These are phyloP conservation scores for Vannuccia rotundouncinata DNA, from an alignment of 2,888 invertebrate species.

Conservation along the genomic window DNA sequence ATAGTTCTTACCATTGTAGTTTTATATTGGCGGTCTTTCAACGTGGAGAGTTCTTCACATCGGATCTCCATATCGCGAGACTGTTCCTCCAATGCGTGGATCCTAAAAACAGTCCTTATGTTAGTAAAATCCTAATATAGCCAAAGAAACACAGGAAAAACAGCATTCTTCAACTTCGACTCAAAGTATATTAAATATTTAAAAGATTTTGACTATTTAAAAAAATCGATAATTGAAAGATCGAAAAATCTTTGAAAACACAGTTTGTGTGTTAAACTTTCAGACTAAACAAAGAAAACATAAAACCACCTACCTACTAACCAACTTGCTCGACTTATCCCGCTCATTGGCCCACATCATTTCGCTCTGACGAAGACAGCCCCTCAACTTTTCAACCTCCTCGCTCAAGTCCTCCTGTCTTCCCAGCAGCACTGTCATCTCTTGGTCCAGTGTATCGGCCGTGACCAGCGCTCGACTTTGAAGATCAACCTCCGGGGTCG, in stretches of 20 bases:
- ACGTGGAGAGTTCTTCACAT: not conserved
- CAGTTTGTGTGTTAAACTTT: no score
- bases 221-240: no score
- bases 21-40: not conserved
- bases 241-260: no score
- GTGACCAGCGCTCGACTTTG: not conserved
- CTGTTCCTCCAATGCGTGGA: not conserved
- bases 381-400: not conserved
- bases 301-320: not conserved
- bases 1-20: not conserved
- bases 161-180: no score
- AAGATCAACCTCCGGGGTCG: not conserved
- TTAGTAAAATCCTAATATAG: no score
- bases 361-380: not conserved
- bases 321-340: not conserved
- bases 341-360: not conserved
- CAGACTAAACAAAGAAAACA: no score
- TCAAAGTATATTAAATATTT: no score
- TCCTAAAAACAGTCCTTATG: no score
- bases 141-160: no score
- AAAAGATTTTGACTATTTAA: no score
- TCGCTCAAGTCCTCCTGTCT: not conserved
- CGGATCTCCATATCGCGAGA: not conserved
- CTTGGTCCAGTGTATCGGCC: not conserved
- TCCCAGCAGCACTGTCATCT: not conserved